Percentiles rank a stretch among this genome's conserved stretches.
Conservation (phyloP, 2,888 invertebrate species). For the Sipunculus nudus region DNA sequence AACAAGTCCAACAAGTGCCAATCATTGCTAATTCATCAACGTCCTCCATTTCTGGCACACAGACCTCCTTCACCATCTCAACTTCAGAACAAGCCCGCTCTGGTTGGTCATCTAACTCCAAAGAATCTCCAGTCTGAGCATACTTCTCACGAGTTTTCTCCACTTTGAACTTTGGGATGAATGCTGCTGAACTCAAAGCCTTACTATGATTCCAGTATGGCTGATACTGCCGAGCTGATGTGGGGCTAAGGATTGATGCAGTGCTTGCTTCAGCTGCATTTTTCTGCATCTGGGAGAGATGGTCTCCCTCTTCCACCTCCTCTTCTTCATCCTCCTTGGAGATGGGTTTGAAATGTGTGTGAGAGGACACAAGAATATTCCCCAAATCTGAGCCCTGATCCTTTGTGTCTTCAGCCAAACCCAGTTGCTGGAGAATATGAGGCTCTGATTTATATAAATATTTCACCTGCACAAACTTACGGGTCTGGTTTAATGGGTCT, state of each 20-base stretch:
- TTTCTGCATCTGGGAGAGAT: background rate
- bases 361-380: slow-evolving; percentile 79
- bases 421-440: slow-evolving; percentile 25
- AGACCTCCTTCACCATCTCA: background rate
- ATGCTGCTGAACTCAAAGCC: too few relatives aligned
- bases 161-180: slow-evolving; percentile 77
- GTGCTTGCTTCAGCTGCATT: background rate
- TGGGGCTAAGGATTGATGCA: too few relatives aligned
- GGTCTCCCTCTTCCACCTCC: background rate
- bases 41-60: too few relatives aligned
- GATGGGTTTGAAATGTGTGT: slow-evolving; percentile 87
- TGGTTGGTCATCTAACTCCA: background rate
- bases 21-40: too few relatives aligned
- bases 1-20: too few relatives aligned
- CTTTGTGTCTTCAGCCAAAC: slow-evolving; percentile 13
- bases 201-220: too few relatives aligned
- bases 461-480: slow-evolving; percentile 20
- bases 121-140: slow-evolving; percentile 71
- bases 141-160: slow-evolving; percentile 69
- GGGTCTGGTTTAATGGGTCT: too few relatives aligned
- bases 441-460: slow-evolving; percentile 30
- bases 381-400: slow-evolving; percentile 69
- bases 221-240: too few relatives aligned
- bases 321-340: too few relatives aligned
- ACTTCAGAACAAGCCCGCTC: background rate